A percentile compares a stretch with the other conserved stretches of the same genome.
phyloP scores from a whole-genome alignment of 2,888 invertebrate species.

The Tupiocoris notatus region DNA sequence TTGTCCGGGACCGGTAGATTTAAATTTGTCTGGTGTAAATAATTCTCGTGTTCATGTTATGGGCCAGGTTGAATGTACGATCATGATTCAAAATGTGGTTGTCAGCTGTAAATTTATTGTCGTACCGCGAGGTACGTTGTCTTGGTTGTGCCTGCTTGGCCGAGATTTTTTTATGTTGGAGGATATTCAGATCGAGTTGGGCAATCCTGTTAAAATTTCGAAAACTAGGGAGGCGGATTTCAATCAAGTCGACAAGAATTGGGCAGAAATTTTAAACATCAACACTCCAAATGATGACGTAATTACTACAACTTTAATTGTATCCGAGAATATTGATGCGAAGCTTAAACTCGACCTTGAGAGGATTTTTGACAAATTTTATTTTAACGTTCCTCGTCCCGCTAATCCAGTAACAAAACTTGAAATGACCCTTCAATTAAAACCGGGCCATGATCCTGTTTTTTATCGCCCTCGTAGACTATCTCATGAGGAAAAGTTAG shows the following conservation, averaged over 20 bases:
- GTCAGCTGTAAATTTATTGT: background rate
- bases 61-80: background rate
- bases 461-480: background rate
- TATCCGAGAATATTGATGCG: background rate
- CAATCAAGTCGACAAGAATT: background rate
- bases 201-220: no score
- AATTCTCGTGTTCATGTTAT: background rate
- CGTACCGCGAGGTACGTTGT: background rate
- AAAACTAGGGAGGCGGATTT: background rate
- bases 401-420: background rate
- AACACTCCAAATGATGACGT: background rate
- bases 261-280: constrained; percentile 1
- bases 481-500: background rate
- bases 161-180: constrained; percentile 3
- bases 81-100: background rate
- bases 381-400: background rate
- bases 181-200: background rate
- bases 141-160: constrained; percentile 9
- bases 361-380: background rate
- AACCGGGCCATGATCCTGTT: background rate
- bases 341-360: background rate
- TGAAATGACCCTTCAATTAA: background rate
- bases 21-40: background rate
- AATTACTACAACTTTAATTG: background rate
- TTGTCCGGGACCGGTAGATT: background rate